Evolutionary conservation across 2,888 invertebrate genomes (phyloP).

Genomic region (Steinernema hermaphroditum): DNA sequence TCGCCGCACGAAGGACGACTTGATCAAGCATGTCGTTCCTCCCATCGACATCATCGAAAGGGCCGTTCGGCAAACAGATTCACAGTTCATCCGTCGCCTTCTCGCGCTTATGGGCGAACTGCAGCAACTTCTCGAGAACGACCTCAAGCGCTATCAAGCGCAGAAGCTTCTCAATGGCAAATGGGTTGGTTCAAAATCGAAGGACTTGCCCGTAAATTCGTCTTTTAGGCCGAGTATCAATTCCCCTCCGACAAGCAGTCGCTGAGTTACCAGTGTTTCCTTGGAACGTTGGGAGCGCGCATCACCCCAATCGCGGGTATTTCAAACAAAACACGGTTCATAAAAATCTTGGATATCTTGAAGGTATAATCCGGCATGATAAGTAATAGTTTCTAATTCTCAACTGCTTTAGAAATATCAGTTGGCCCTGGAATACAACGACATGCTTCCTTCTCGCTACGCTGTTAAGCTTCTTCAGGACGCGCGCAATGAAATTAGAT

Average conservation of each 20-base stretch:
- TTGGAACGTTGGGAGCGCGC: constrained; percentile 15
- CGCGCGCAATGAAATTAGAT: background rate
- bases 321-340: background rate
- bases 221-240: background rate
- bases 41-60: constrained; percentile 7
- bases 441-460: background rate
- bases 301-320: background rate
- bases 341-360: background rate
- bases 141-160: background rate
- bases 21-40: no score
- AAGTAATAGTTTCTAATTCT: no score
- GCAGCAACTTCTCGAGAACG: background rate
- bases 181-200: background rate
- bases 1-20: background rate
- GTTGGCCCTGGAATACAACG: constrained; percentile 27
- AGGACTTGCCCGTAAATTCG: background rate
- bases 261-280: constrained; percentile 5
- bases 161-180: background rate
- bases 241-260: constrained; percentile 19
- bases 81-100: background rate
- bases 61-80: background rate
- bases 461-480: background rate
- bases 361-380: background rate
- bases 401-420: background rate
- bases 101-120: background rate